These are phyloP conservation scores for Cherax destructor DNA, from an alignment of 1,140 invertebrate genomes.

Conservation along the genomic window DNA sequence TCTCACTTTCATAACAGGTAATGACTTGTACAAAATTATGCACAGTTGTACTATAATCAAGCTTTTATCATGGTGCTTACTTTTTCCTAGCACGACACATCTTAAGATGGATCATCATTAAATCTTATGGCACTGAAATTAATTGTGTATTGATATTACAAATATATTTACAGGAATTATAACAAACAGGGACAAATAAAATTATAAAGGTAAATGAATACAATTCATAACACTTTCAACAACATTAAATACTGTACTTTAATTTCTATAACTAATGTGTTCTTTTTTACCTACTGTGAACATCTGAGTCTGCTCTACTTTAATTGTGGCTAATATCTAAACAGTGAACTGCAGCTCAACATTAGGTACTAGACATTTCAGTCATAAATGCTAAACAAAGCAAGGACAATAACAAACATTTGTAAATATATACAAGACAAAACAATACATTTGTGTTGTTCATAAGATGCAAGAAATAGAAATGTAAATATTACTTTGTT, in stretches of 20 bases:
- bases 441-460: neutral
- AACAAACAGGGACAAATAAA: neutral
- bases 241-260: neutral
- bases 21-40: too few relatives aligned
- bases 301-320: neutral
- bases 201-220: neutral
- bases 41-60: too few relatives aligned
- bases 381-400: neutral
- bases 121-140: too few relatives aligned
- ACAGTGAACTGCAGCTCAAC: neutral
- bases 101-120: too few relatives aligned
- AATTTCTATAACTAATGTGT: neutral
- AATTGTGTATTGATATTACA: too few relatives aligned
- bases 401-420: neutral
- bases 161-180: too few relatives aligned
- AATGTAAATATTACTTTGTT: neutral
- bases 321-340: neutral
- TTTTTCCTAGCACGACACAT: too few relatives aligned
- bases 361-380: slow-evolving; percentile 2
- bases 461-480: neutral
- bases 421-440: neutral
- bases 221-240: neutral
- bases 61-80: too few relatives aligned
- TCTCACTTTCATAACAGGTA: too few relatives aligned
- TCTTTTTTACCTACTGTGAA: neutral